Base-by-base conservation (phyloP, 2,888 invertebrate genomes). In the Dermolepida albohirtum region DNA sequence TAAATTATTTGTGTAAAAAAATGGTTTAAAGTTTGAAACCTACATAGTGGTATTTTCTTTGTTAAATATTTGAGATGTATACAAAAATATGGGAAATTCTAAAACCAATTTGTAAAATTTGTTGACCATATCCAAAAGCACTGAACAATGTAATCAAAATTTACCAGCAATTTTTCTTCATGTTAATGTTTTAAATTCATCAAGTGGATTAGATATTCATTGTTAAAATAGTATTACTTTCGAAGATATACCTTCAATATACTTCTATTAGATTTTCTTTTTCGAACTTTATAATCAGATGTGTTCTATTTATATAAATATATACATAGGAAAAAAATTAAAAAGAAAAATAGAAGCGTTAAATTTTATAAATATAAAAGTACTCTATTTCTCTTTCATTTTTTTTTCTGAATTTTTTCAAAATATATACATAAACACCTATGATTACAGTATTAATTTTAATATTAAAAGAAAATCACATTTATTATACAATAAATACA, bases 271-370 rank as follows among this genome's bases (percentile, higher is more conserved):
- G 34, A 34, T 34, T 34, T 34, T 14, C 43, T 62, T 54, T 54
- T 62, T 43, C 39, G 62, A 47, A 68, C 64, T 71, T 73, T 67
- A 66, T 70, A 68, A 71, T 74, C 69, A 71, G 71, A 70, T 73
- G 72, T 73, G 72, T 74, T 74, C 73, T 70, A 69, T 70, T 70
- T 72, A 71, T 71, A 71, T 73, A 22, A 22, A 22, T 22, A 72
- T 69, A 65, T 34, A 62, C 59, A 39, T 34, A 34, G 34, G 34
- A 34, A 34, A 34, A 7, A 34, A 22, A 62, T 62, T 62, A 62
- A 55, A 22, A 44, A 57, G 41, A 65, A 67, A 68, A 72, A 73
- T 71, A 73, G 73, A 74, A 67, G 69, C 54, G 66, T 72, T 72
- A 63, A 67, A 70, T 70, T 68, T 68, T 67, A 67, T 68, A 71